Conservation (phyloP, 2,888 invertebrate species). For the Cosmia trapezina region DNA sequence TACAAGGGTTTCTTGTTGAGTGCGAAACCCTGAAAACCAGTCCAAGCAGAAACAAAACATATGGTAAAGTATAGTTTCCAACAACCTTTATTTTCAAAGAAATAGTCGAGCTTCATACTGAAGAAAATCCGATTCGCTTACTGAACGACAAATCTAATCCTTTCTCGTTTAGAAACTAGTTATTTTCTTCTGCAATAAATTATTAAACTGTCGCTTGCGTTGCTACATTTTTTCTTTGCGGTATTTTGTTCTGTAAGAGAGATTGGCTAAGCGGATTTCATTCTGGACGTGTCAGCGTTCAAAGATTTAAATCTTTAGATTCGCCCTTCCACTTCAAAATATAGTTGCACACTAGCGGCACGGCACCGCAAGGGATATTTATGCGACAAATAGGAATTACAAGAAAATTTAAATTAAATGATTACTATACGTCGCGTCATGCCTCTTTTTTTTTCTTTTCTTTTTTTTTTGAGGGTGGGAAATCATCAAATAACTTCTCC, state of each 20-base stretch:
- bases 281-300: neutral
- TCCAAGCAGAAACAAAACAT: neutral
- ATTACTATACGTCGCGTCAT: too few species aligned
- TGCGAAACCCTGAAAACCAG: neutral
- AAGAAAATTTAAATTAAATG: too few species aligned
- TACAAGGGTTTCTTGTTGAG: too few species aligned
- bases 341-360: too few species aligned
- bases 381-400: too few species aligned
- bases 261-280: conserved; percentile 39
- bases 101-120: conserved; percentile 24
- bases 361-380: too few species aligned
- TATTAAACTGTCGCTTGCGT: conserved; percentile 36
- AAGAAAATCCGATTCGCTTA: conserved; percentile 51
- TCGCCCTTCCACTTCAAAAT: neutral
- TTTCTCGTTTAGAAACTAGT: conserved; percentile 44
- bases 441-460: too few species aligned
- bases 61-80: neutral
- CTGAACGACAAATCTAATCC: conserved; percentile 57
- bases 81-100: conserved; percentile 33
- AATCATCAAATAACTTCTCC: too few species aligned
- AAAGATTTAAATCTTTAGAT: neutral
- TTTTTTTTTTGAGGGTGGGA: too few species aligned
- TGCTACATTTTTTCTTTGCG: conserved; percentile 14
- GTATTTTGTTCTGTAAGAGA: conserved; percentile 9
- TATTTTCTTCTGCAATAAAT: conserved; percentile 46